A percentile compares a stretch with the other conserved stretches of the same genome.
These are phyloP conservation scores for Camelus dromedarius DNA, from an alignment of 2,113 vertebrate species.

Conservation along the genomic window DNA sequence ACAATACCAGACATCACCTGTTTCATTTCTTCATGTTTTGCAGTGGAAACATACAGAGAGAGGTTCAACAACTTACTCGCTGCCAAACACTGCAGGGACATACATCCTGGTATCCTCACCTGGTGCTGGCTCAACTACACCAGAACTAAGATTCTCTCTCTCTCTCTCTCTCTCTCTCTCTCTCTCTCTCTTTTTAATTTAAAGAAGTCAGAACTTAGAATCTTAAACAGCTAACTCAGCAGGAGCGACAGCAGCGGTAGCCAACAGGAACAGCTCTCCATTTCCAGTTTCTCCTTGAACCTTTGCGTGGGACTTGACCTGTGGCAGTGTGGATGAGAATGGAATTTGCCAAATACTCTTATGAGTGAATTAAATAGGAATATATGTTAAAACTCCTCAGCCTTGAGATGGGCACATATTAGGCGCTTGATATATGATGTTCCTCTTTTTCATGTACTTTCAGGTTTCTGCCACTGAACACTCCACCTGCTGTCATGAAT, in stretches of 20 bases:
- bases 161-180: no score
- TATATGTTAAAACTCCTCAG: background rate
- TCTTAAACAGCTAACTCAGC: background rate
- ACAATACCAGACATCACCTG: background rate
- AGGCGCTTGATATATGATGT: background rate
- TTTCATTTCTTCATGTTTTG: conserved; percentile 38
- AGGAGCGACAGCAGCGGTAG: background rate
- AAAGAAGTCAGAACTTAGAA: background rate
- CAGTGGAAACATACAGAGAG: background rate
- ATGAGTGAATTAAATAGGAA: background rate
- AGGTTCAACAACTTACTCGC: background rate
- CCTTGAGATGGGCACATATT: background rate
- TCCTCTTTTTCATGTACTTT: background rate
- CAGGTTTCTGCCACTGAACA: background rate
- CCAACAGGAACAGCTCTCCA: background rate
- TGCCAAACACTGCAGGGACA: background rate
- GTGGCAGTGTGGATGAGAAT: background rate
- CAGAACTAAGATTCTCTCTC: background rate
- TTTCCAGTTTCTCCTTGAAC: background rate
- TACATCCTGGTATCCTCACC: background rate
- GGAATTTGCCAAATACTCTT: background rate
- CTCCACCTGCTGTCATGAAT: background rate
- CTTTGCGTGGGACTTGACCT: background rate
- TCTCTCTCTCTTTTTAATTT: no score
- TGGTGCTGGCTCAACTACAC: background rate